Percentiles rank a stretch among this genome's conserved stretches.
These are phyloP conservation scores for Smithornis capensis DNA, from an alignment of 2,113 vertebrate species.

Conservation along the genomic window DNA sequence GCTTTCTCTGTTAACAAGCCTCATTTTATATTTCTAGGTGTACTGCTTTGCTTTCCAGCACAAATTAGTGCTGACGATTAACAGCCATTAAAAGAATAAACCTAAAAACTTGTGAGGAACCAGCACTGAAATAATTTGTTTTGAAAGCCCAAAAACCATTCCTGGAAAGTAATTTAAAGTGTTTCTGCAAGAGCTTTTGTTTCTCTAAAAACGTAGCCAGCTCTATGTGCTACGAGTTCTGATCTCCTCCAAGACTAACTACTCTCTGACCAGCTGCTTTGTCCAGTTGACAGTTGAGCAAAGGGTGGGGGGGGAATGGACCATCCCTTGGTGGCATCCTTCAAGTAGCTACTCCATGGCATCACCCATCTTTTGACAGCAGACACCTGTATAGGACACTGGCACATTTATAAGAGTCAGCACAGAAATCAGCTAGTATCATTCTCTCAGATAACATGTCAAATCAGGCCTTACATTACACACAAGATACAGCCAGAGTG, in stretches of 20 bases:
- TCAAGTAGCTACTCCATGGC: not conserved
- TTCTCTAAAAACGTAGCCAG: not conserved
- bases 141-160: not conserved
- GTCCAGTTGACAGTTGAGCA: not conserved
- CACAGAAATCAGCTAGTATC: not conserved
- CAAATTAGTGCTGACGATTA: not conserved
- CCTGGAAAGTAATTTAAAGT: not conserved
- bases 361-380: not conserved
- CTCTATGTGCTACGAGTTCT: not conserved
- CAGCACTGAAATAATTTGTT: not conserved
- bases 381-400: not conserved
- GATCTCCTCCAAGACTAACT: not conserved
- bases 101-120: not conserved
- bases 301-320: rapidly evolving
- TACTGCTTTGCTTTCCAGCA: not conserved
- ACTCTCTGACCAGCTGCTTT: not conserved
- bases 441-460: rapidly evolving
- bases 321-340: not conserved
- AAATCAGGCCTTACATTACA: not conserved
- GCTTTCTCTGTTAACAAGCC: not conserved
- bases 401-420: rapidly evolving
- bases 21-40: not conserved
- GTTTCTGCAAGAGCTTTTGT: not conserved
- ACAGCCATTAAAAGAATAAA: not conserved
- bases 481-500: not conserved